Base-by-base conservation (phyloP, 2,888 invertebrate species). In the Phyllotreta striolata region DNA sequence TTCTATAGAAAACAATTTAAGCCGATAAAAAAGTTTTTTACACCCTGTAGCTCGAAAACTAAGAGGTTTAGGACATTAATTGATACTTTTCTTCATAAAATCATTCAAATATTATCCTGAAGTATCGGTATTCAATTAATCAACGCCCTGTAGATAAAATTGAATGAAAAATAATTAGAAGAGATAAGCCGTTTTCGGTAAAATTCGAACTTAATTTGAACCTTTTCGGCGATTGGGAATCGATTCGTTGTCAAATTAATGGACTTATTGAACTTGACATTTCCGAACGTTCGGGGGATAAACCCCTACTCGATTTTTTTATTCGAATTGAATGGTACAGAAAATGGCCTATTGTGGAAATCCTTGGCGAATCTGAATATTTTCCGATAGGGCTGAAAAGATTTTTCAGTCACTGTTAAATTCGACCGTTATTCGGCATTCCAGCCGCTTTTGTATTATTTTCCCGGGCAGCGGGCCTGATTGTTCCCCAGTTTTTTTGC, bases 251-350 rank as follows among this genome's bases (percentile, higher is more conserved):
- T 43, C 38, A 34, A 44, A 54, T 37, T 60, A 60, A 60, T 60
- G 60, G 60, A 38, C 60, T 44, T 60, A 60, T 60, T 60, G 60
- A 60, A 60, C 60, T 59, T 51, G 59, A 59, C 59, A 59, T 59
- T 59, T 59, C 51, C 39, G 49, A 58, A 58, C 49, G 40, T 59
- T 59, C 47, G 10, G 41, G 24, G 24, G 41, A 51, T 59, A 41
- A 51, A 43, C 59, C 59, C 51, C 52, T 52, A 59, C 37, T 59
- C 59, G 43, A 52, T 60, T 57, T 60, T 60, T 59, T 60, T 57
- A 60, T 60, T 52, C 60, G 24, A 44, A 60, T 54, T 44, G 60
- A 60, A 60, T 60, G 60, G 44, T 44, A 60, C 60, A 60, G 60
- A 60, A 60, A 60, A 52, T 60, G 52, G 60, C 60, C 60, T 54